A percentile compares a stretch with the other conserved stretches of the same genome.
These are phyloP conservation scores for Torymus tubicola DNA, from an alignment of 2,888 invertebrate genomes.

Conservation along the genomic window DNA sequence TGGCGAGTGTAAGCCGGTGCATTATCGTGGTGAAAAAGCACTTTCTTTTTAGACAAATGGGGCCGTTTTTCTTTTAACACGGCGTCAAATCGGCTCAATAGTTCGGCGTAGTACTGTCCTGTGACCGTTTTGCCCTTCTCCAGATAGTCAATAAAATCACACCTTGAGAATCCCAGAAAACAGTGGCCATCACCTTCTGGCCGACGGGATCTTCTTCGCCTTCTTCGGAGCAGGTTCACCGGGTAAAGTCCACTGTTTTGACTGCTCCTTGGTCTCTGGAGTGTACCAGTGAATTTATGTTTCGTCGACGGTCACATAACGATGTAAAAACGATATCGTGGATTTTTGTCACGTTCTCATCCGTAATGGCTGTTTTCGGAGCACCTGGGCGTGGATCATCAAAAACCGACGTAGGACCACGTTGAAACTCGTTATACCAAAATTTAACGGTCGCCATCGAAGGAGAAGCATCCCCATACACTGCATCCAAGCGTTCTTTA, in stretches of 20 bases:
- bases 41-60: neutral
- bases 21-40: neutral
- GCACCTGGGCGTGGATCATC: neutral
- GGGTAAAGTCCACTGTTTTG: neutral
- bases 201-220: neutral
- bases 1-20: neutral
- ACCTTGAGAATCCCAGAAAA: too few species aligned
- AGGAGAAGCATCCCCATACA: too few species aligned
- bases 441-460: too few species aligned
- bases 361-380: constrained; percentile 54
- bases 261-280: constrained; percentile 6
- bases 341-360: constrained; percentile 63
- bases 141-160: neutral
- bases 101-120: too few species aligned
- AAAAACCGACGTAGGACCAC: too few species aligned
- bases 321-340: constrained; percentile 65
- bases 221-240: neutral
- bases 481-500: too few species aligned
- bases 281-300: neutral
- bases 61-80: too few species aligned
- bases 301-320: constrained; percentile 62
- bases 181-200: too few species aligned
- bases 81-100: too few species aligned
- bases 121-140: neutral
- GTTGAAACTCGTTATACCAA: too few species aligned